A percentile compares a stretch with the other conserved stretches of the same genome.
Conservation (phyloP, 2,797 vertebrate species). For the Amniataba percoides region DNA sequence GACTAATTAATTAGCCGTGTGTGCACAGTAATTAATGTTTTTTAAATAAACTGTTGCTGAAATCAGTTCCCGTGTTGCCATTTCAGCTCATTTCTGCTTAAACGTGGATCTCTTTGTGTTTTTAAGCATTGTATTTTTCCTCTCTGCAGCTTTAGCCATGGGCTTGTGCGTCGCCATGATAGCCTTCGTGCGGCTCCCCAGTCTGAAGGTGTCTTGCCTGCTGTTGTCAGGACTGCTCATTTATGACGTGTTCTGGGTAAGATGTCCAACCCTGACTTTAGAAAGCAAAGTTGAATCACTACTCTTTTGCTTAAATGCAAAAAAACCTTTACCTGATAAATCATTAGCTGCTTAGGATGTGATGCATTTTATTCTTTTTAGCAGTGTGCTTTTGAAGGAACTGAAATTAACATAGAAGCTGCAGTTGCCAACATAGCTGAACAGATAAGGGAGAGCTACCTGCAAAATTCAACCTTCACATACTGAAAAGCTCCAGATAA, state of each 20-base stretch:
- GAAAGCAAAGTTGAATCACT: no score
- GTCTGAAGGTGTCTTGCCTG: slow-evolving; percentile 99
- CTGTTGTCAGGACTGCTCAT: slow-evolving; percentile 98
- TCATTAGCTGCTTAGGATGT: neutral
- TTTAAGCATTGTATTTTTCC: slow-evolving; percentile 14
- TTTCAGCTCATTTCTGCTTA: slow-evolving; percentile 3
- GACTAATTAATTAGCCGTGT: slow-evolving; percentile 33
- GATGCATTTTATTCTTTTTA: slow-evolving; percentile 1
- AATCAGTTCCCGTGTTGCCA: neutral
- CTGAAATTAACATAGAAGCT: neutral
- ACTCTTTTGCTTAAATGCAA: no score
- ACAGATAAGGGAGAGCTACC: neutral
- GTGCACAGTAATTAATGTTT: slow-evolving; percentile 31
- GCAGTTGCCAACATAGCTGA: no score
- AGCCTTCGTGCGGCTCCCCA: slow-evolving; percentile 98
- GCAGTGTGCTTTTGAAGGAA: neutral
- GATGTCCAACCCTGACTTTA: slow-evolving; percentile 50
- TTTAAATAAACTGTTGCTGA: slow-evolving; percentile 14
- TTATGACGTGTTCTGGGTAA: slow-evolving; percentile 99
- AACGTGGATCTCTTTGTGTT: neutral
- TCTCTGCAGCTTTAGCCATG: slow-evolving; percentile 93
- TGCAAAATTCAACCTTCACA: neutral
- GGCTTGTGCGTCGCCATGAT: slow-evolving; percentile 99
- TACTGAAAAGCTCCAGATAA: slow-evolving; percentile 4
- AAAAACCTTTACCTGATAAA: neutral